These are phyloP conservation scores for Noctilio leporinus DNA, from an alignment of 2,113 vertebrate genomes.

Conservation along the genomic window DNA sequence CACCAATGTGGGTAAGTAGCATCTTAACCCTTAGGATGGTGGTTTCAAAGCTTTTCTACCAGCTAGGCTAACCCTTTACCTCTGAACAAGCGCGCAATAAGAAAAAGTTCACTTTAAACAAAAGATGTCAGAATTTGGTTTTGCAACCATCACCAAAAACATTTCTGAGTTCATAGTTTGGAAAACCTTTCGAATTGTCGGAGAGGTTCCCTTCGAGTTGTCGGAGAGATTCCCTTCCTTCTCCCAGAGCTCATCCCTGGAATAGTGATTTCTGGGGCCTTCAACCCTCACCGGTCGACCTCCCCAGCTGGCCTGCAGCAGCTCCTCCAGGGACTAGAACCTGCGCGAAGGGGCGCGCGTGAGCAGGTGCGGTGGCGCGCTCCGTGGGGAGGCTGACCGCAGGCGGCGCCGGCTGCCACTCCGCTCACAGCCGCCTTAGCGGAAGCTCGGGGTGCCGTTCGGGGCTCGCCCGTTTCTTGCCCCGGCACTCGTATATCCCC, in stretches of 20 bases:
- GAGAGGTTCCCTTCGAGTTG: neutral
- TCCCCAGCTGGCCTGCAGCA: neutral
- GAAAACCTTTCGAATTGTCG: neutral
- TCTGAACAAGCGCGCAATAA: neutral
- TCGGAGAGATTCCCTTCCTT: too few relatives aligned
- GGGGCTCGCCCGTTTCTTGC: rapidly evolving
- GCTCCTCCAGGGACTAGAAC: rapidly evolving
- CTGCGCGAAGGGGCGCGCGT: neutral
- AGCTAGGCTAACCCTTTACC: neutral
- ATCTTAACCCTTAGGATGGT: neutral
- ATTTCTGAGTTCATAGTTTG: neutral
- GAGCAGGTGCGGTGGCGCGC: too few relatives aligned
- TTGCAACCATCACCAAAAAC: neutral
- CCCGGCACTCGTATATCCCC: too few relatives aligned
- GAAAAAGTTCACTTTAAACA: neutral
- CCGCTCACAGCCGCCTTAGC: rapidly evolving
- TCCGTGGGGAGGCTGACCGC: too few relatives aligned
- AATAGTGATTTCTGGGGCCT: neutral
- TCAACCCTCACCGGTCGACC: rapidly evolving
- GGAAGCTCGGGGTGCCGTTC: rapidly evolving
- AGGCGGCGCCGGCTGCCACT: rapidly evolving
- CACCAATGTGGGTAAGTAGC: neutral
- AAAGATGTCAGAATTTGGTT: neutral
- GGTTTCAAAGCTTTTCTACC: neutral
- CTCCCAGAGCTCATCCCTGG: neutral